phyloP scores from a whole-genome alignment of 2,113 vertebrate genomes.

The Arvicanthis niloticus region DNA sequence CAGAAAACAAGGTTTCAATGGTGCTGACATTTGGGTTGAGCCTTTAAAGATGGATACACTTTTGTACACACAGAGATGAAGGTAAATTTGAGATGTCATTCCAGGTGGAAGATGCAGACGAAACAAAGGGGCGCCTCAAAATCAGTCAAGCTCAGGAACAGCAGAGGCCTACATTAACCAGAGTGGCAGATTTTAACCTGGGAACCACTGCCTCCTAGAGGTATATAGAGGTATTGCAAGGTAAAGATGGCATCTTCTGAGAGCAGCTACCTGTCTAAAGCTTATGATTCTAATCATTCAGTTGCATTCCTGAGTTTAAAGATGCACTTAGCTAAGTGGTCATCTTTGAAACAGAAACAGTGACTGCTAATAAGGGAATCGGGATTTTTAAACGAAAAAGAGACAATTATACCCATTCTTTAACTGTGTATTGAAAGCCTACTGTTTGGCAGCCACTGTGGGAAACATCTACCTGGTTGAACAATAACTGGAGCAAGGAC shows the following conservation, averaged over 20 bases:
- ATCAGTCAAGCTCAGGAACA: background rate
- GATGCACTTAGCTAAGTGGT: background rate
- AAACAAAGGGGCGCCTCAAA: background rate
- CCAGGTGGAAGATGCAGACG: background rate
- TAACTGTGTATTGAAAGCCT: background rate
- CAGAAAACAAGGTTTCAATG: constrained; percentile 63
- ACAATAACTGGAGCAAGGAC: background rate
- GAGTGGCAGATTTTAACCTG: background rate
- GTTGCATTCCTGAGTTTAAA: background rate
- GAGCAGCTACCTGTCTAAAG: background rate
- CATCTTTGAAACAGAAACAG: background rate
- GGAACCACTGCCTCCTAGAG: background rate
- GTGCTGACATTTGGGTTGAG: constrained; percentile 47
- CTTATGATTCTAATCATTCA: background rate
- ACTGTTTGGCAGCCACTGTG: background rate
- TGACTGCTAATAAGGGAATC: background rate
- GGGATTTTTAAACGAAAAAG: constrained; percentile 1
- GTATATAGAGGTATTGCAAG: background rate
- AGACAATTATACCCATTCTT: background rate
- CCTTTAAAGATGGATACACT: constrained; percentile 45
- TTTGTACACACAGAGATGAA: constrained; percentile 13
- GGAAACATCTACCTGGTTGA: background rate
- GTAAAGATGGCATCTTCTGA: background rate
- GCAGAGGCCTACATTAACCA: constrained; percentile 3
- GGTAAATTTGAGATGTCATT: constrained; percentile 41